phyloP scores from a whole-genome alignment of 1,140 invertebrate species.

The Pachypeltis micranthus region DNA sequence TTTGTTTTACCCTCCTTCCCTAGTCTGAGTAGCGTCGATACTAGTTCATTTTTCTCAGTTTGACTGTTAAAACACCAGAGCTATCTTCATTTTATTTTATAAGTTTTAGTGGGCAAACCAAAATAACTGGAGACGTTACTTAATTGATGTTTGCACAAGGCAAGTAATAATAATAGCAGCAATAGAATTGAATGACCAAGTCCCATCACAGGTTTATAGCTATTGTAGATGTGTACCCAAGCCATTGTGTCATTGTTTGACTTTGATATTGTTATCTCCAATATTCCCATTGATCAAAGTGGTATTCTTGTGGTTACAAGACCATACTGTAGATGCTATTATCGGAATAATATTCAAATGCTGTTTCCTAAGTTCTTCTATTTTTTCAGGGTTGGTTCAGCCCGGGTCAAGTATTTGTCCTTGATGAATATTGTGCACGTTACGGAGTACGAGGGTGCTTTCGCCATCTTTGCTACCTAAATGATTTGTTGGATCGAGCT shows the following conservation, averaged over 20 bases:
- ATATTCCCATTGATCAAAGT: neutral
- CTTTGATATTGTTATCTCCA: neutral
- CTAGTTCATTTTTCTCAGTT: too few species aligned
- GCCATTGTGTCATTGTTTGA: neutral
- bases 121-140: too few species aligned
- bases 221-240: neutral
- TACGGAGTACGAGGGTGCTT: slow-evolving; percentile 96
- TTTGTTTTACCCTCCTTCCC: too few species aligned
- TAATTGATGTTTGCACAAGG: too few species aligned
- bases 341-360: slow-evolving; percentile 11
- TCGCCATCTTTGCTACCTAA: slow-evolving; percentile 91
- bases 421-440: slow-evolving; percentile 95
- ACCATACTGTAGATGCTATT: too few species aligned
- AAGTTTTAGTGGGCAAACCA: too few species aligned
- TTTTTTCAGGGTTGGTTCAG: slow-evolving; percentile 90
- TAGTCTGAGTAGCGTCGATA: too few species aligned
- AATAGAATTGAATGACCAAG: too few species aligned
- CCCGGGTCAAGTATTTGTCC: slow-evolving; percentile 93
- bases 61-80: too few species aligned
- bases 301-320: too few species aligned
- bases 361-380: slow-evolving; percentile 1
- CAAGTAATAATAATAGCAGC: too few species aligned
- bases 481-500: slow-evolving; percentile 86
- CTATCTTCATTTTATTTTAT: too few species aligned
- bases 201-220: neutral